Evolutionary conservation across 2,888 invertebrate genomes (phyloP).

Genomic region (Limnephilus marmoratus): DNA sequence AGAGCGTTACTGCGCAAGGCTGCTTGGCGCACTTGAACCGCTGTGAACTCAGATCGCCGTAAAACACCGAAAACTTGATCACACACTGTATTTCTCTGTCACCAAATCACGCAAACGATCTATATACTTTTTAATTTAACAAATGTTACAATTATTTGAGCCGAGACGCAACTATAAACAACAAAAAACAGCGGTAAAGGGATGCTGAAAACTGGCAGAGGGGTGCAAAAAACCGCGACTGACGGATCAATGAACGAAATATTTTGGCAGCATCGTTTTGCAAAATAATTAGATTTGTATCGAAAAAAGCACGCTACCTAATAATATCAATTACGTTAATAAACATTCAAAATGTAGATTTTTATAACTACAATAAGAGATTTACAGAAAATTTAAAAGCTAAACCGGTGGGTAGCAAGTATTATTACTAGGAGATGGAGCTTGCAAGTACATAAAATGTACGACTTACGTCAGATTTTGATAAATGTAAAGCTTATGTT

Average conservation of each 20-base stretch:
- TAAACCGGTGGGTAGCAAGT: neutral
- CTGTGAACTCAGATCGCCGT: slow-evolving; percentile 48
- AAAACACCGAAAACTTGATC: slow-evolving; percentile 45
- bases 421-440: neutral
- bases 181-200: neutral
- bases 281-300: neutral
- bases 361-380: neutral
- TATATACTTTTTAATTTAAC: neutral
- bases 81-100: slow-evolving; percentile 2
- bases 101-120: slow-evolving; percentile 27
- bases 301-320: neutral
- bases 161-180: neutral
- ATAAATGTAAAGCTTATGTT: neutral
- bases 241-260: slow-evolving; percentile 40
- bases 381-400: neutral
- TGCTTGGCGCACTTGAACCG: slow-evolving; percentile 46
- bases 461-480: neutral
- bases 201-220: slow-evolving; percentile 17
- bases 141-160: neutral
- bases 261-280: slow-evolving; percentile 16
- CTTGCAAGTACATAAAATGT: neutral
- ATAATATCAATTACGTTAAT: neutral
- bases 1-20: slow-evolving; percentile 40
- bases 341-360: neutral
- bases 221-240: slow-evolving; percentile 11